Evolutionary conservation across 2,888 invertebrate genomes (phyloP).

Genomic region (Archaeoteleia sp.): DNA sequence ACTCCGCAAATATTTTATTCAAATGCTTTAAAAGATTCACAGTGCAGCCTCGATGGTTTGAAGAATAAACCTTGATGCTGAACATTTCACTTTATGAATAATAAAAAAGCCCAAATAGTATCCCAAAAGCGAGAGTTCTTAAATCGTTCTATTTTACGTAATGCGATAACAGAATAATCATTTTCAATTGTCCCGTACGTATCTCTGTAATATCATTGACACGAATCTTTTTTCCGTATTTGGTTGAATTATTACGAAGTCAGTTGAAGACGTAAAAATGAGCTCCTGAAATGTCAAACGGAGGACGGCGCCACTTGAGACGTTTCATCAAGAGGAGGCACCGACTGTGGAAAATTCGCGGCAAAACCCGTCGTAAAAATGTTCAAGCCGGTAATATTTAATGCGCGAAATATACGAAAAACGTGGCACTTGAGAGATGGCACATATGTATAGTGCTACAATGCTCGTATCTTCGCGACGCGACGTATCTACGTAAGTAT

Average conservation of each 20-base stretch:
- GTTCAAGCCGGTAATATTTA: slow-evolving; percentile 17
- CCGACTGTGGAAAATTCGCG: slow-evolving; percentile 22
- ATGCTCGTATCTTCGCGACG: slow-evolving; percentile 35
- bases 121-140: too few species aligned
- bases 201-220: not conserved
- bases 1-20: too few species aligned
- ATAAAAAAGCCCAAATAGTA: too few species aligned
- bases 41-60: too few species aligned
- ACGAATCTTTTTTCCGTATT: not conserved
- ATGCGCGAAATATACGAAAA: slow-evolving; percentile 35
- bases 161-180: too few species aligned
- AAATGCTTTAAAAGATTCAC: too few species aligned
- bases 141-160: too few species aligned
- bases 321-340: slow-evolving; percentile 16
- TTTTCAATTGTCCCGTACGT: too few species aligned
- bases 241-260: not conserved
- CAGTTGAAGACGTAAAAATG: not conserved
- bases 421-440: slow-evolving; percentile 5
- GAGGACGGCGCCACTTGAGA: slow-evolving; percentile 15
- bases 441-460: slow-evolving; percentile 4
- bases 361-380: slow-evolving; percentile 13
- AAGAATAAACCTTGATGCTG: too few species aligned
- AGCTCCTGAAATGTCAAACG: slow-evolving; percentile 8
- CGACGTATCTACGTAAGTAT: slow-evolving; percentile 37
- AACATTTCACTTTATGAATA: too few species aligned